A percentile compares a stretch with the other conserved stretches of the same genome.
Evolutionary conservation across 2,113 vertebrate species (phyloP).

Genomic region (Chloebia gouldiae): DNA sequence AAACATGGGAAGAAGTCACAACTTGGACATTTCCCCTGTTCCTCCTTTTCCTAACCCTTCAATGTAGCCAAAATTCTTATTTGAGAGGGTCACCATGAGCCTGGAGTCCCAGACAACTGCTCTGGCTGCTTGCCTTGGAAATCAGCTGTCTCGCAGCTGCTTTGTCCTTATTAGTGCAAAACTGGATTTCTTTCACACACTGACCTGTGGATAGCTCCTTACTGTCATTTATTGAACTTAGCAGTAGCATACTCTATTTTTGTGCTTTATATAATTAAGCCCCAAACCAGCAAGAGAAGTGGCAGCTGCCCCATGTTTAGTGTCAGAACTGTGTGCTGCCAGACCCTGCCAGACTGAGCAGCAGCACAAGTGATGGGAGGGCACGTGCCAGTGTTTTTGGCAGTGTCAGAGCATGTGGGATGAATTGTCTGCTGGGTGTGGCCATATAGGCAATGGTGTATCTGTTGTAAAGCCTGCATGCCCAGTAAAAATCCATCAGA

Average conservation of each 20-base stretch:
- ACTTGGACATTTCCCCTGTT: neutral
- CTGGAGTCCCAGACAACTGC: rapidly evolving
- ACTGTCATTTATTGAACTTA: neutral
- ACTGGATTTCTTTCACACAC: neutral
- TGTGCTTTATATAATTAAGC: neutral
- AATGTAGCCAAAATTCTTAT: neutral
- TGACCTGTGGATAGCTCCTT: neutral
- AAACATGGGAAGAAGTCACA: neutral
- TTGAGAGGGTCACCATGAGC: rapidly evolving
- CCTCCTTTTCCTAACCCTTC: neutral
- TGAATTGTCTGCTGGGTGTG: neutral
- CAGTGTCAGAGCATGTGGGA: rapidly evolving
- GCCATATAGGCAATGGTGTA: rapidly evolving
- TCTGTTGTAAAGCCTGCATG: neutral
- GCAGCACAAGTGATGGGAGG: neutral
- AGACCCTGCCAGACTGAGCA: neutral
- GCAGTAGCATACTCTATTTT: rapidly evolving
- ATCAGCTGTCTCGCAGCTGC: neutral
- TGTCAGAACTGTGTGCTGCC: neutral
- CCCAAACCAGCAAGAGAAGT: neutral
- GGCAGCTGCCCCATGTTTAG: neutral
- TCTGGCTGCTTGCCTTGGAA: neutral
- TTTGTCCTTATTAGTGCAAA: neutral
- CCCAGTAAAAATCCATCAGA: neutral
- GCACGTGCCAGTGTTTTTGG: rapidly evolving